Evolutionary conservation across 2,888 invertebrate genomes (phyloP).

Genomic region (Drepanosiphum platanoidis): DNA sequence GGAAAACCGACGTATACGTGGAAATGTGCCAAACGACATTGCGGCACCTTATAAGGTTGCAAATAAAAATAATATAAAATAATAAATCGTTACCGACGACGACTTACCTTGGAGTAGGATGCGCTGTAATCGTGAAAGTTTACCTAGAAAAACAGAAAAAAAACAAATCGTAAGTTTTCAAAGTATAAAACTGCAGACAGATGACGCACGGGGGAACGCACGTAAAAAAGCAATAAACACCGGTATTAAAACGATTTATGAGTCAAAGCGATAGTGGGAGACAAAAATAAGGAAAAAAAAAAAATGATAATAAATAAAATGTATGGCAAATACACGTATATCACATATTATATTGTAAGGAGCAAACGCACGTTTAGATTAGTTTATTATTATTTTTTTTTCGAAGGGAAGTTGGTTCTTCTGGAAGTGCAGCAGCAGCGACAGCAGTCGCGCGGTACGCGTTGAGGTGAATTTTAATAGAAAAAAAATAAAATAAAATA

Average conservation of each 20-base stretch:
- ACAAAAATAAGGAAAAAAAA: not conserved
- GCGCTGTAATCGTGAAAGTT: conserved; percentile 56
- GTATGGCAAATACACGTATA: not conserved
- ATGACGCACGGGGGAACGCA: too few species aligned
- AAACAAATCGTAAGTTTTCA: conserved; percentile 18
- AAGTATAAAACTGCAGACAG: too few species aligned
- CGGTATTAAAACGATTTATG: not conserved
- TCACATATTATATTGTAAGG: too few species aligned
- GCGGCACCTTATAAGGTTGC: conserved; percentile 41
- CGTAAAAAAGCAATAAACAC: not conserved
- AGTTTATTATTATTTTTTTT: not conserved
- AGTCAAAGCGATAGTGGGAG: too few species aligned
- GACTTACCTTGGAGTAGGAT: conserved; percentile 58
- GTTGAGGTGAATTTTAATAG: not conserved
- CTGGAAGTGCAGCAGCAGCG: too few species aligned
- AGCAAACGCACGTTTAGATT: not conserved
- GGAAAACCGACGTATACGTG: not conserved
- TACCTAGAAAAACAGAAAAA: conserved; percentile 54
- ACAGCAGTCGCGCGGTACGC: not conserved
- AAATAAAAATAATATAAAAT: conserved; percentile 23
- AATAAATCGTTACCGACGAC: not conserved
- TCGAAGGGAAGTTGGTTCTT: not conserved
- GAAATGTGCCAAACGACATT: conserved; percentile 59
- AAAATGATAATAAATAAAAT: not conserved
- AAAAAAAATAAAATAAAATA: not conserved